These are phyloP conservation scores for Aspiorhynchus laticeps DNA, from an alignment of 2,113 vertebrate species.

Conservation along the genomic window DNA sequence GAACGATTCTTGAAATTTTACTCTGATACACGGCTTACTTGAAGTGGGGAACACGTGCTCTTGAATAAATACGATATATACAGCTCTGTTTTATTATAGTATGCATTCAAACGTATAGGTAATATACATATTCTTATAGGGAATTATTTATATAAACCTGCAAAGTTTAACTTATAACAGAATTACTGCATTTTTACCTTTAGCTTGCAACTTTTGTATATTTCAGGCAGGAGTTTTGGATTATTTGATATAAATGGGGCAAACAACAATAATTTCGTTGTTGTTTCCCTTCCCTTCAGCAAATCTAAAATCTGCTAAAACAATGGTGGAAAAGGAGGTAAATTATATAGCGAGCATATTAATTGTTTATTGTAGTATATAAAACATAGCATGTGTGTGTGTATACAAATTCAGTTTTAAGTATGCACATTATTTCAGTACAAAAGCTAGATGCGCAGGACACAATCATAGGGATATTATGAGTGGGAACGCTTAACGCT, in stretches of 20 bases:
- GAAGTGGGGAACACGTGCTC: background rate
- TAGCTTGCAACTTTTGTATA: background rate
- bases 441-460: background rate
- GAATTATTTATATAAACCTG: background rate
- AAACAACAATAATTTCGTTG: background rate
- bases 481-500: slow-evolving; percentile 39
- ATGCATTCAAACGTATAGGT: too few species aligned
- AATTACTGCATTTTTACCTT: background rate
- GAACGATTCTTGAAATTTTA: background rate
- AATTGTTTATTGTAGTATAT: background rate
- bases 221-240: background rate
- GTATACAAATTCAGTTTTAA: background rate
- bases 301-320: background rate
- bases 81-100: background rate
- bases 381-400: background rate
- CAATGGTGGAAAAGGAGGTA: background rate
- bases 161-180: background rate
- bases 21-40: background rate
- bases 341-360: background rate
- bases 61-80: background rate
- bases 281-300: too few species aligned
- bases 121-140: background rate
- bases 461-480: background rate
- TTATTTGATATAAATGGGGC: background rate
- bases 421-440: background rate